These are phyloP conservation scores for Troides helena DNA, from an alignment of 2,888 invertebrate genomes.

Conservation along the genomic window DNA sequence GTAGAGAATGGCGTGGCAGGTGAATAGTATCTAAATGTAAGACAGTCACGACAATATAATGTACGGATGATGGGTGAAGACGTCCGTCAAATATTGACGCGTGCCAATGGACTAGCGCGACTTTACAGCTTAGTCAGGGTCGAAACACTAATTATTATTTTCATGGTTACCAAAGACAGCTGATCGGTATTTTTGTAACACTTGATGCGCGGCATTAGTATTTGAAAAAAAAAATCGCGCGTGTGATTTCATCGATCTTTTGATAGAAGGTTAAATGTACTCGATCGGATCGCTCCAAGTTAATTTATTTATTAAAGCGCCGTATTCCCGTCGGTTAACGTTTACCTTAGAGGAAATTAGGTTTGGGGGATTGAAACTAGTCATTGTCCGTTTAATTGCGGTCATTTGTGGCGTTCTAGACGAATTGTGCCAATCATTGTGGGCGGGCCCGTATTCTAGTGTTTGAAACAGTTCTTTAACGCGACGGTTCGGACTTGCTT, in stretches of 20 bases:
- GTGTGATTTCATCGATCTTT: constrained; percentile 10
- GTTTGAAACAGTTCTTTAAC: constrained; percentile 26
- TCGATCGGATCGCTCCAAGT: constrained; percentile 31
- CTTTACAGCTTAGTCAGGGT: constrained; percentile 52
- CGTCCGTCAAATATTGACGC: constrained; percentile 75
- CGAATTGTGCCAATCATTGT: constrained; percentile 75
- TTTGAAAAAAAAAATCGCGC: constrained; percentile 9
- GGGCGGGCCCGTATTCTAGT: constrained; percentile 38
- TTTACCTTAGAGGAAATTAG: constrained; percentile 73
- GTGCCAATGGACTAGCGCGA: constrained; percentile 63
- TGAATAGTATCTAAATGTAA: constrained; percentile 33
- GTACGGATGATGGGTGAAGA: constrained; percentile 74
- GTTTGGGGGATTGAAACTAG: constrained; percentile 77
- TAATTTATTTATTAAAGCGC: constrained; percentile 59
- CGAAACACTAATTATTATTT: constrained; percentile 69
- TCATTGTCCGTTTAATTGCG: constrained; percentile 80
- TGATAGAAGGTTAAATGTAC: constrained; percentile 5
- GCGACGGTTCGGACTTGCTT: background rate
- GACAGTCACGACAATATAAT: constrained; percentile 57
- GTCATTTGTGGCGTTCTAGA: constrained; percentile 76
- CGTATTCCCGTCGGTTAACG: constrained; percentile 67
- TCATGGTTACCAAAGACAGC: constrained; percentile 49
- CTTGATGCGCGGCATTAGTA: constrained; percentile 10
- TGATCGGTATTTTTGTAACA: constrained; percentile 45
- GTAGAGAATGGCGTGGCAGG: constrained; percentile 39